Percentiles rank a stretch among this genome's conserved stretches.
Conservation (phyloP, 2,113 vertebrate genomes). For the Hydrolagus affinis region DNA sequence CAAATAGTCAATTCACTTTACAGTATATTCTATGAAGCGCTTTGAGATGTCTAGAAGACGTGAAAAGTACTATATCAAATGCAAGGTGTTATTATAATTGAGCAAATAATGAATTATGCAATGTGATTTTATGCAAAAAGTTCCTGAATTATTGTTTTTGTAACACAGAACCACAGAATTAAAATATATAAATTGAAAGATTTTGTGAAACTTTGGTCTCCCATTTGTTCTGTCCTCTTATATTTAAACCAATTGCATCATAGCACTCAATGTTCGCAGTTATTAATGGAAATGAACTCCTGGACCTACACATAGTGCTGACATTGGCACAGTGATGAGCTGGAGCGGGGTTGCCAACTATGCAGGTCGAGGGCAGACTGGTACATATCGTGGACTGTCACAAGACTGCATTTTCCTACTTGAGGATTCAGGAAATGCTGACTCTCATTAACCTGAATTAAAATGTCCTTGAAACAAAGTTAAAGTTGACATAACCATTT, state of each 20-base stretch:
- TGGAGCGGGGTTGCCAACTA: constrained; percentile 4
- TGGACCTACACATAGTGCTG: not conserved
- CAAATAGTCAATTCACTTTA: too few species aligned
- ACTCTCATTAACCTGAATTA: constrained; percentile 52
- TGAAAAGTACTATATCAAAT: too few species aligned
- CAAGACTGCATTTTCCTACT: constrained; percentile 29
- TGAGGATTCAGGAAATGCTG: constrained; percentile 45
- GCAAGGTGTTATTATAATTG: too few species aligned
- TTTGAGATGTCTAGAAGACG: too few species aligned
- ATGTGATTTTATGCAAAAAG: not conserved
- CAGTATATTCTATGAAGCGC: too few species aligned
- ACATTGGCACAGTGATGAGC: not conserved
- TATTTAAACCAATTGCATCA: not conserved
- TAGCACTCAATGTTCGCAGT: not conserved
- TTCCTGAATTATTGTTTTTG: not conserved
- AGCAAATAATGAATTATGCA: too few species aligned
- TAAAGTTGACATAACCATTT: constrained; percentile 37
- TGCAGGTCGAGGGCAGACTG: not conserved
- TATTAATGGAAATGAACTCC: constrained; percentile 25
- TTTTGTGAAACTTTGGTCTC: not conserved
- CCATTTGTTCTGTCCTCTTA: not conserved
- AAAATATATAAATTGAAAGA: not conserved
- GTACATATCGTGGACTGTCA: constrained; percentile 30
- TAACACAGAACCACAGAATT: too few species aligned
- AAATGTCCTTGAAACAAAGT: constrained; percentile 44